These are phyloP conservation scores for Pituophis catenifer DNA, from an alignment of 2,113 vertebrate species.

Conservation along the genomic window DNA sequence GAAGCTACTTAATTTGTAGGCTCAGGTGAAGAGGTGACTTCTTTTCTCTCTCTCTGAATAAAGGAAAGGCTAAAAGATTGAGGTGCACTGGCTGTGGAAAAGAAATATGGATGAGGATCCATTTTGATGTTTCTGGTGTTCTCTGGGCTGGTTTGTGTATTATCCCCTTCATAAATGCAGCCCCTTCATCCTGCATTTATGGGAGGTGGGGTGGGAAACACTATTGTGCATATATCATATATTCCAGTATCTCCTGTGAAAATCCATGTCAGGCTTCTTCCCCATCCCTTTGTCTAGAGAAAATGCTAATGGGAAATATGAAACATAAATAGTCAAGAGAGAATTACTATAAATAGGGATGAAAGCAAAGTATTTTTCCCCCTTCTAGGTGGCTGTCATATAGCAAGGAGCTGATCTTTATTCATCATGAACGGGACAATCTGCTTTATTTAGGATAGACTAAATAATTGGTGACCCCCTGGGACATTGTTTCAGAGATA, in stretches of 20 bases:
- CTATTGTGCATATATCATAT: not conserved
- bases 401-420: not conserved
- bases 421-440: not conserved
- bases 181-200: not conserved
- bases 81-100: not conserved
- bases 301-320: not conserved
- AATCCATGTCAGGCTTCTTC: not conserved
- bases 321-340: not conserved
- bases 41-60: not conserved
- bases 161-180: too few relatives aligned
- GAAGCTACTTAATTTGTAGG: not conserved
- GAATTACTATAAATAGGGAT: not conserved
- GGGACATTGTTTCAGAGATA: not conserved
- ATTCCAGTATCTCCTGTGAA: not conserved
- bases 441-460: not conserved
- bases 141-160: not conserved
- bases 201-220: fast-evolving
- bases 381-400: not conserved
- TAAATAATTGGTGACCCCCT: not conserved
- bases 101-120: not conserved
- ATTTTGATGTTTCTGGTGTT: not conserved
- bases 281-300: not conserved
- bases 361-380: not conserved
- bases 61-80: not conserved
- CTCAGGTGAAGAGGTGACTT: not conserved